Evolutionary conservation across 2,113 vertebrate genomes (phyloP), one percentile per base, ranked within the genome.

Genomic region (Gracilinanus agilis): DNA sequence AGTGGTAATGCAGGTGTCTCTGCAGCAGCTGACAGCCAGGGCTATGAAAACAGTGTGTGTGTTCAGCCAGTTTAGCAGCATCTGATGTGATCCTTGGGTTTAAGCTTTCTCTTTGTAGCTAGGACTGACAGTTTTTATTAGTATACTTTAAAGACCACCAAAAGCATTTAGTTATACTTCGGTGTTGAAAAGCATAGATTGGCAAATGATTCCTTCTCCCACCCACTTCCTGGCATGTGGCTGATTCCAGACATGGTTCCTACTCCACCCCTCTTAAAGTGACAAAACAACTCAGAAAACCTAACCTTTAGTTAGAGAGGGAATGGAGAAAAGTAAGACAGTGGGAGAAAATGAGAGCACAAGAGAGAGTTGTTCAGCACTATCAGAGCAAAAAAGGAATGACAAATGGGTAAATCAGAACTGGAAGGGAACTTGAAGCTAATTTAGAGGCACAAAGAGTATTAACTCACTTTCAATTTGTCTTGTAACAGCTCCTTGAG

Each of bases 1-100:
- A 97, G 96, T 97, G 95, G 44, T 91, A 96, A 96, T 98, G 96
- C 96, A 97, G 95, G 94, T 98, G 93, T 90, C 96, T 90, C 95
- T 97, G 97, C 96, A 96, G 97, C 95, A 97, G 75, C 58, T 93
- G 1, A 93, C 83, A 0, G 90, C 53, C 44, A 67, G 1, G 95
- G 94, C 96, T 97, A 89, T 88, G 0, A 53, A 95, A 88, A 95
- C 92, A 88, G 0, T 0, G 3, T 93, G 0, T 0, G 3, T 93
- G 90, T 92, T 92, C 21, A 53, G 95, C 96, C 92, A 3, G 88
- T 97, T 94, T 95, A 97, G 97, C 94, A 93, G 75, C 90, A 54
- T 1, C 44, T 91, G 23, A 90, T 27, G 90, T 56, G 83, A 19
- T 56, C 93, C 53, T 90, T 44, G 90, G 53, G 5, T 88, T 49